These are phyloP conservation scores for Mormyrops boulengeri DNA, from an alignment of 2,797 vertebrate genomes.

Conservation along the genomic window DNA sequence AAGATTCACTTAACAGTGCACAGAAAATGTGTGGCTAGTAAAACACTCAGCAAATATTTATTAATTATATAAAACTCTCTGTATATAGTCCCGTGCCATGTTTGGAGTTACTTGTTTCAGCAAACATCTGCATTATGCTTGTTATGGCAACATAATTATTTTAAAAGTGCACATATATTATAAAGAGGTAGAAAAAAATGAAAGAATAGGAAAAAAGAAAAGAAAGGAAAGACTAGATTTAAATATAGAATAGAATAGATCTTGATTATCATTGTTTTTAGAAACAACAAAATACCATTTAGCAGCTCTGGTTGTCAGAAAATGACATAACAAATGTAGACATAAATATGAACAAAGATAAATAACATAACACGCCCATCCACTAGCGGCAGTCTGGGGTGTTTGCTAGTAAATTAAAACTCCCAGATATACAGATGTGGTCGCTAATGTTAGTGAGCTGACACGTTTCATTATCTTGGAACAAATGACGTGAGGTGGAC, in stretches of 20 bases:
- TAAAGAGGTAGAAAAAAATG: background rate
- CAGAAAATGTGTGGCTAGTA: background rate
- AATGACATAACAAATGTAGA: background rate
- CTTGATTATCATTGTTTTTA: background rate
- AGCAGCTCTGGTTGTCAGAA: background rate
- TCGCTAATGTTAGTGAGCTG: conserved; percentile 40
- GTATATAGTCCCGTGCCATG: background rate
- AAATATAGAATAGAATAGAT: background rate
- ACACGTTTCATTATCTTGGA: conserved; percentile 22
- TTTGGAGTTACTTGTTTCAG: background rate
- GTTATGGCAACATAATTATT: background rate
- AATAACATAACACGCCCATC: background rate
- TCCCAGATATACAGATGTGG: conserved; percentile 44
- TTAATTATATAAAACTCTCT: background rate
- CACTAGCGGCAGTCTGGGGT: background rate
- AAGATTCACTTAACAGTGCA: background rate
- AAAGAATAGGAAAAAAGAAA: background rate
- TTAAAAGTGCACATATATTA: background rate
- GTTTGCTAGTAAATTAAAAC: conserved; percentile 55
- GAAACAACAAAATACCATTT: background rate
- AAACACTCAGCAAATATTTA: background rate
- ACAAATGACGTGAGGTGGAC: background rate
- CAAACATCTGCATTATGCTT: background rate
- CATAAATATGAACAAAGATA: background rate
- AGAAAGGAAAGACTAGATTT: background rate